Conservation (phyloP, 1,140 invertebrate species). For the Magallana ariakensis region DNA sequence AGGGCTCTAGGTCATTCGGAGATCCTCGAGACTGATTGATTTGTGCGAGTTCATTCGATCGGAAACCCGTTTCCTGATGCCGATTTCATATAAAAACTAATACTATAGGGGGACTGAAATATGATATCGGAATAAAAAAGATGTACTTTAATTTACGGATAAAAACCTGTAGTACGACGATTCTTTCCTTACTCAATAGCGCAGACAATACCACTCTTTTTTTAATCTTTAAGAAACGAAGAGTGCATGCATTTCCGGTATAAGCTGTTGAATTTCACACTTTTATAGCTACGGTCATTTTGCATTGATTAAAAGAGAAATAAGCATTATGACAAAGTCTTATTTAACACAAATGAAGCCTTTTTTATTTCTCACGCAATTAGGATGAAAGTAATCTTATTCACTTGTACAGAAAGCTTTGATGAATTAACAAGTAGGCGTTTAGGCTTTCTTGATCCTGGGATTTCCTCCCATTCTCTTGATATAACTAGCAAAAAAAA, state of each 20-base stretch:
- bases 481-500: too few species aligned
- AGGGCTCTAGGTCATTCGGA: neutral
- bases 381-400: too few species aligned
- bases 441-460: too few species aligned
- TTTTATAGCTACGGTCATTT: neutral
- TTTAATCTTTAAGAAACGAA: neutral
- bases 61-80: conserved; percentile 11
- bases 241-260: conserved; percentile 20
- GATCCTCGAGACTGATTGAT: neutral
- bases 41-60: neutral
- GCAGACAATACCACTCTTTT: neutral
- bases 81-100: neutral
- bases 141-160: neutral
- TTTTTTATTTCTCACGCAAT: too few species aligned
- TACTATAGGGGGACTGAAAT: neutral
- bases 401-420: too few species aligned
- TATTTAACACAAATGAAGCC: too few species aligned
- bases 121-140: neutral
- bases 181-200: too few species aligned
- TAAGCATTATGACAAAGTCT: too few species aligned
- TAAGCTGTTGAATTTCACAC: neutral
- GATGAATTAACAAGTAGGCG: too few species aligned
- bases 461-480: too few species aligned
- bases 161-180: too few species aligned
- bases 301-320: too few species aligned